Evolutionary conservation across 2,113 vertebrate species (phyloP).

Genomic region (Tragelaphus imberbis): DNA sequence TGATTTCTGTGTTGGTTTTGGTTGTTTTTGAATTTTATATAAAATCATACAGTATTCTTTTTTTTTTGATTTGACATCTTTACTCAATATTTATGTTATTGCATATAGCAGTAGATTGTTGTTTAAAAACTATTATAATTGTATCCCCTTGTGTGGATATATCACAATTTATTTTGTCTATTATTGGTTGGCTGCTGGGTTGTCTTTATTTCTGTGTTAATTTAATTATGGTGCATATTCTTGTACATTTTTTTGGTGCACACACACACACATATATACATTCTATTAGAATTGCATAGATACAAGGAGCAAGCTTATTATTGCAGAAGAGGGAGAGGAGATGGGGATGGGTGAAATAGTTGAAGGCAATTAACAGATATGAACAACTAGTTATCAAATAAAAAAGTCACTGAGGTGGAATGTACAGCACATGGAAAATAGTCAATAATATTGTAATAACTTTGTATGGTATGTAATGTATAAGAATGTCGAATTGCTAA

Average conservation of each 20-base stretch:
- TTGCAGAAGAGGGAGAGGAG: neutral
- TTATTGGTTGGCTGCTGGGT: neutral
- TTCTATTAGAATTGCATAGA: neutral
- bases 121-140: neutral
- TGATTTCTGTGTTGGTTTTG: neutral
- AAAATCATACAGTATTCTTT: neutral
- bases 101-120: neutral
- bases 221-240: neutral
- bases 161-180: neutral
- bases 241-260: neutral
- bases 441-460: neutral
- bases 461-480: neutral
- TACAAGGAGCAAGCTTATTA: neutral
- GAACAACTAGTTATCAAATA: neutral
- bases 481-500: neutral
- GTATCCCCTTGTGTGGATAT: neutral
- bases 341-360: neutral
- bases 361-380: neutral
- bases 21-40: constrained; percentile 5
- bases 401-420: neutral
- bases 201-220: neutral
- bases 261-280: neutral
- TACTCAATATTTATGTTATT: neutral
- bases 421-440: neutral
- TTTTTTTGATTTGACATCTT: neutral